Evolutionary conservation across 30 jellyfish, hydroid and myxozoan genomes (phyloP).

Genomic region (Pelagia noctiluca): DNA sequence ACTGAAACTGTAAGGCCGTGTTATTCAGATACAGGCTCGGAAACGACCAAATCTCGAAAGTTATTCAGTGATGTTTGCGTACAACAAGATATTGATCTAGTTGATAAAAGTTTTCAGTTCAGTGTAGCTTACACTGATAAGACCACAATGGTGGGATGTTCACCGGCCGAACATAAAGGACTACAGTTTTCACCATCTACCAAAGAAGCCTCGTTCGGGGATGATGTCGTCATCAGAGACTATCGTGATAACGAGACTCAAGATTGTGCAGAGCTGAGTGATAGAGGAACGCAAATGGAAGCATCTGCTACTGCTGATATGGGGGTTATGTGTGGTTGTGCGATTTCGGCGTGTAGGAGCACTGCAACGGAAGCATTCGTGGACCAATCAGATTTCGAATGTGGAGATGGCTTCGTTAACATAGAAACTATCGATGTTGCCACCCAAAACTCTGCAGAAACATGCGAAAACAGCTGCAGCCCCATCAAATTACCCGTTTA

Average conservation of each 20-base stretch:
- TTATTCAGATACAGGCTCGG: constrained; percentile 38
- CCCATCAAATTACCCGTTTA: constrained; percentile 47
- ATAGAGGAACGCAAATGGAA: constrained; percentile 25
- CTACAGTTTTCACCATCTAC: constrained; percentile 42
- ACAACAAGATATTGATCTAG: constrained; percentile 25
- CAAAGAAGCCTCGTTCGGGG: constrained; percentile 73
- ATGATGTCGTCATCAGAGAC: constrained; percentile 44
- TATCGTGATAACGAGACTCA: constrained; percentile 49
- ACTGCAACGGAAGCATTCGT: constrained; percentile 25
- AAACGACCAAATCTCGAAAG: constrained; percentile 41
- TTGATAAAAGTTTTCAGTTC: constrained; percentile 46
- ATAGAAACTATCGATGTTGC: constrained; percentile 16
- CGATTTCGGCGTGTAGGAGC: constrained; percentile 1
- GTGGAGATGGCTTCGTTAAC: constrained; percentile 82
- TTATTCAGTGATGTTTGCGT: constrained; percentile 24
- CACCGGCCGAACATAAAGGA: constrained; percentile 45
- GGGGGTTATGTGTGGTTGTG: constrained; percentile 48
- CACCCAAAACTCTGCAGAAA: constrained; percentile 19
- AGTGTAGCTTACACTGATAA: constrained; percentile 24
- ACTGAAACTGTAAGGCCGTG: constrained; percentile 54
- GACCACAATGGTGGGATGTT: constrained; percentile 57
- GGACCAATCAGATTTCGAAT: constrained; percentile 60
- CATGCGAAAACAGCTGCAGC: constrained; percentile 20
- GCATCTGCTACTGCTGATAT: constrained; percentile 5
- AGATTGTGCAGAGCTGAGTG: background rate